Evolutionary conservation across 2,797 vertebrate species (phyloP), one percentile per base, ranked within the genome.

Genomic region (Oophaga sylvatica): DNA sequence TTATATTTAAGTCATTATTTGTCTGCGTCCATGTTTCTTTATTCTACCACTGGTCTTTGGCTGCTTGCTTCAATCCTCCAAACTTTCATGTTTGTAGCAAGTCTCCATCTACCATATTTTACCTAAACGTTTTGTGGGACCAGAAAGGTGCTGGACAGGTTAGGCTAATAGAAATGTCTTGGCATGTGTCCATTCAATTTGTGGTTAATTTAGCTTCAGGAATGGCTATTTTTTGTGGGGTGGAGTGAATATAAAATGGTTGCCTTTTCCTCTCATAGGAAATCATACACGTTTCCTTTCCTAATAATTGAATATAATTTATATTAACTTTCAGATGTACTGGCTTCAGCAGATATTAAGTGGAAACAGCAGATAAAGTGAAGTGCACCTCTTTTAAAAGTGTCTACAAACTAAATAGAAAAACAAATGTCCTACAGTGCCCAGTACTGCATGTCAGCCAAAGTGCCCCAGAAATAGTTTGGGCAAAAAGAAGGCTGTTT

Each of bases 181-280:
- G 85, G 85, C 85, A 45, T 9, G 26, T 7, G 59, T 87, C 85
- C 85, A 80, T 81, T 62, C 16, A 75, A 73, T 45, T 80, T 86
- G 63, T 59, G 48, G 63, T 71, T 20, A 3, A 63, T 1, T 45
- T 12, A 71, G 67, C 9, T 62, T 22, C 56, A 70, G 16, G 2
- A 5, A 80, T 70, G 5, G 59, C 12, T 60, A 13, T 79, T 85
- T 86, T 57, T 59, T 41, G 15, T 85, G n/a, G 85, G 73, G 60
- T 84, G 83, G 83, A 65, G 71, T 77, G n/a, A 76, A 84, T 76
- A 80, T 86, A 73, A 87, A 81, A 81, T 87, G 78, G 84, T 29
- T 73, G n/a, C 63, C 41, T 63, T 81, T 87, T 87, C 78, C 78
- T 87, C 62, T 62, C 35, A 87, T 81, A 87, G 78, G 85, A 81